Conservation (phyloP, 2,888 invertebrate species). For the Steromphala cineraria region DNA sequence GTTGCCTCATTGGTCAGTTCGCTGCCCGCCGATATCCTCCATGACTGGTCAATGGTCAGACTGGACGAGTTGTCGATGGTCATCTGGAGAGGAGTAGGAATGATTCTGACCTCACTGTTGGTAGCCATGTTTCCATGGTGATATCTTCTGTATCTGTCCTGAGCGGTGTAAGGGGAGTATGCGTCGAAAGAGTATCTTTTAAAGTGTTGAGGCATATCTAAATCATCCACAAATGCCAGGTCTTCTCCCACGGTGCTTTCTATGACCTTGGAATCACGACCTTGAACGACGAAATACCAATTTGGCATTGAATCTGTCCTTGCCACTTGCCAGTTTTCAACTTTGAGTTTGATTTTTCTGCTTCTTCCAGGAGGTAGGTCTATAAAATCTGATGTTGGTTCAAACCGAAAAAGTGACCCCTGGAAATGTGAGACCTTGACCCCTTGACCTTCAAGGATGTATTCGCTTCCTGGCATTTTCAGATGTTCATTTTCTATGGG, state of each 20-base stretch:
- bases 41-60: not conserved
- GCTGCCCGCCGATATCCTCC: not conserved
- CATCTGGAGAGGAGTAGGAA: slow-evolving; percentile 30
- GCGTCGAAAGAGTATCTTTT: slow-evolving; percentile 49
- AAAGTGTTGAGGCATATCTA: slow-evolving; percentile 40
- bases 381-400: slow-evolving; percentile 38
- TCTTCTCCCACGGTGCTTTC: slow-evolving; percentile 40
- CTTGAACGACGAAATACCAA: slow-evolving; percentile 43
- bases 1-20: not conserved
- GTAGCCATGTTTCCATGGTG: slow-evolving; percentile 9
- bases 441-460: slow-evolving; percentile 39
- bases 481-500: slow-evolving; percentile 35
- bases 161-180: slow-evolving; percentile 48
- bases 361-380: slow-evolving; percentile 32
- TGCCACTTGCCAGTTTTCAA: slow-evolving; percentile 49
- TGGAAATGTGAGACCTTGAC: slow-evolving; percentile 49
- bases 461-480: slow-evolving; percentile 1
- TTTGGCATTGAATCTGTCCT: slow-evolving; percentile 57
- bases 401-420: slow-evolving; percentile 53
- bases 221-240: slow-evolving; percentile 40
- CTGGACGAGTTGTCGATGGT: not conserved
- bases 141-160: slow-evolving; percentile 46
- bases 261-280: slow-evolving; percentile 32
- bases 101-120: slow-evolving; percentile 15
- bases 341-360: slow-evolving; percentile 28